Base-by-base conservation (phyloP, 2,888 invertebrate species). In the Zelleria hepariella region DNA sequence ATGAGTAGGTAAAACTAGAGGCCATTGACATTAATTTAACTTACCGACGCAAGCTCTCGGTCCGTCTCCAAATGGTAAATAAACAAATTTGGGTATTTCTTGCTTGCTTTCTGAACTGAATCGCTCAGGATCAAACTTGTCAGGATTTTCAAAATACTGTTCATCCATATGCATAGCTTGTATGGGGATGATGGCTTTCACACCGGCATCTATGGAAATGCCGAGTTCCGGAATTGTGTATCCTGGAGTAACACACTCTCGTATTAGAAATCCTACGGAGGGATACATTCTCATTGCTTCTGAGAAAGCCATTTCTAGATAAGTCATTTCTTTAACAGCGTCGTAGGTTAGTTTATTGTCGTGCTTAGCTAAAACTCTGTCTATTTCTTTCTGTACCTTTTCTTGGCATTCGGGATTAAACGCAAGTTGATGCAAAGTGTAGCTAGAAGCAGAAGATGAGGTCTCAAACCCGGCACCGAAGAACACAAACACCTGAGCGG, bases 391-490 rank as follows among this genome's bases (percentile, higher is more conserved):
- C 61, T 83, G 82, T 5, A 81, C 75, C 71, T 78, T 87, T 58
- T 72, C 71, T 65, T 90, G 90, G 32, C 77, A 78, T 2, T 88
- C 82, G 2, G 82, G 82, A 66, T 89, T 72, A 21, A 79, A 82
- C 25, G 90, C 89, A 8, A 90, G 68, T 63, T 85, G 80, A 64
- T 89, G 89, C n/a, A 88, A 70, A 2, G 84, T 77, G 56, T 80
- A 88, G 73, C 88, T 86, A 0, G 90, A 81, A 4, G 87, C 80
- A 1, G 86, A 83, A 0, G 90, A 89, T 0, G 90, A 90, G 2
- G 90, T 90, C 68, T 90, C 90, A 64, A 87, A 90, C 6, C 90
- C 90, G 59, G 89, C 90, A 20, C 80, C 87, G 54, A 88, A 87
- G 64, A 87, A 87, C 5, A 85, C 78, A 66, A 88, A 86, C 0